Percentiles rank a stretch among this genome's conserved stretches.
Evolutionary conservation across 2,113 vertebrate species (phyloP).

Genomic region (Actinemys pallida): DNA sequence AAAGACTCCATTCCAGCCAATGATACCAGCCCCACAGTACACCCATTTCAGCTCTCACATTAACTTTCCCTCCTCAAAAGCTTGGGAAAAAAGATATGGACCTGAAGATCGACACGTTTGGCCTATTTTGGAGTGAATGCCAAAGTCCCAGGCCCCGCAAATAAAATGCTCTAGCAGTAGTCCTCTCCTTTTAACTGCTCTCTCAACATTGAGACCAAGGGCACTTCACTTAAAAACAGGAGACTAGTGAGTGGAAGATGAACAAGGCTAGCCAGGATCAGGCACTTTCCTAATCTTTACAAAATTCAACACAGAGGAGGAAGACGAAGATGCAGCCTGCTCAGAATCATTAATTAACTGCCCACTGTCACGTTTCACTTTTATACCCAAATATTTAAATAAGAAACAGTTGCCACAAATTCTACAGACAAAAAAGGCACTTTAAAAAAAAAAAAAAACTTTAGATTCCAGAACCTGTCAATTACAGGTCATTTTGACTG

Average conservation of each 20-base stretch:
- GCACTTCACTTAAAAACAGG: not conserved
- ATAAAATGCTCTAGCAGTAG: not conserved
- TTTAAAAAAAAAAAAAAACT: not conserved
- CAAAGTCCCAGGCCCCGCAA: not conserved
- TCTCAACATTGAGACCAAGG: not conserved
- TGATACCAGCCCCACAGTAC: not conserved
- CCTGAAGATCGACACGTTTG: not conserved
- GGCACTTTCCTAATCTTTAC: conserved; percentile 24
- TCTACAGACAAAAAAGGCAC: not conserved
- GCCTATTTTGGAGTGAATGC: not conserved
- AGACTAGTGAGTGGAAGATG: not conserved
- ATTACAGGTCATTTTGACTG: not conserved
- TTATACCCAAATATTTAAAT: conserved; percentile 20
- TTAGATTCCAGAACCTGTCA: not conserved
- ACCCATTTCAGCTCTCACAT: not conserved
- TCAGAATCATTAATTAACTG: not conserved
- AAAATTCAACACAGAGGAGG: conserved; percentile 18
- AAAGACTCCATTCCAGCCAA: not conserved
- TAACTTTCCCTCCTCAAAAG: not conserved
- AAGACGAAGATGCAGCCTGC: not conserved
- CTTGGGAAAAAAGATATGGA: not conserved
- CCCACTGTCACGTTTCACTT: not conserved
- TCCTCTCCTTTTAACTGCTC: not conserved
- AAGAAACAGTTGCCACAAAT: not conserved
- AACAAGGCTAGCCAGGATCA: conserved; percentile 8